These are phyloP conservation scores for Spodoptera litura DNA, from an alignment of 1,140 invertebrate species.

Conservation along the genomic window DNA sequence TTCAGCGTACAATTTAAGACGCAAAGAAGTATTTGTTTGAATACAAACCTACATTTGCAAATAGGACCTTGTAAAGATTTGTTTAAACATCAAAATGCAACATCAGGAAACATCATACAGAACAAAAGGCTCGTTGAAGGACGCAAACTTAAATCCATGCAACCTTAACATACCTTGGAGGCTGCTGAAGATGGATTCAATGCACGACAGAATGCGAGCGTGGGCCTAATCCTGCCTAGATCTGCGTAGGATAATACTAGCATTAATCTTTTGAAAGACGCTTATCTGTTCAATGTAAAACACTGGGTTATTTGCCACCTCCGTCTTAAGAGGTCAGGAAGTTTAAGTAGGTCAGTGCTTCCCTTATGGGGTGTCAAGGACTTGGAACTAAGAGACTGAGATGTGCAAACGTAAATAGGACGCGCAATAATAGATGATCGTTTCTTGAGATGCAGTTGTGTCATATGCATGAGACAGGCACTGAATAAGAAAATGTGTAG, in stretches of 20 bases:
- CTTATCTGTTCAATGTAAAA: slow-evolving; percentile 28
- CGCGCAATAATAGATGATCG: background rate
- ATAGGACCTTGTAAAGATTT: too few species aligned
- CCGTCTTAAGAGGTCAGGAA: slow-evolving; percentile 7
- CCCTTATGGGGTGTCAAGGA: slow-evolving; percentile 36
- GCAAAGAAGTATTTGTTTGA: too few species aligned
- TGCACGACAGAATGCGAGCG: slow-evolving; percentile 22
- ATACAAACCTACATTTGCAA: too few species aligned
- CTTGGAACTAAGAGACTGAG: background rate
- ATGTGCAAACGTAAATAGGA: slow-evolving; percentile 18
- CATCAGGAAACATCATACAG: too few species aligned
- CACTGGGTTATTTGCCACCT: slow-evolving; percentile 1
- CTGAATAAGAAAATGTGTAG: slow-evolving; percentile 12
- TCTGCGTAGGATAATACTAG: slow-evolving; percentile 39
- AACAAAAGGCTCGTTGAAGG: slow-evolving; percentile 3
- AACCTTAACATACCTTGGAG: slow-evolving; percentile 28
- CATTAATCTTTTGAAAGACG: slow-evolving; percentile 39
- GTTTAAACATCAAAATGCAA: too few species aligned
- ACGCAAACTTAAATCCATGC: slow-evolving; percentile 1
- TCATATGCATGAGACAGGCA: background rate
- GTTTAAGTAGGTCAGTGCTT: slow-evolving; percentile 27
- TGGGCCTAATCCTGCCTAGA: slow-evolving; percentile 44
- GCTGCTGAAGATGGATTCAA: slow-evolving; percentile 31
- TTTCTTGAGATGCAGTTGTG: background rate
- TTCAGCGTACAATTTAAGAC: too few species aligned